Evolutionary conservation across 2,113 vertebrate species (phyloP).

Genomic region (Apteryx mantelli): DNA sequence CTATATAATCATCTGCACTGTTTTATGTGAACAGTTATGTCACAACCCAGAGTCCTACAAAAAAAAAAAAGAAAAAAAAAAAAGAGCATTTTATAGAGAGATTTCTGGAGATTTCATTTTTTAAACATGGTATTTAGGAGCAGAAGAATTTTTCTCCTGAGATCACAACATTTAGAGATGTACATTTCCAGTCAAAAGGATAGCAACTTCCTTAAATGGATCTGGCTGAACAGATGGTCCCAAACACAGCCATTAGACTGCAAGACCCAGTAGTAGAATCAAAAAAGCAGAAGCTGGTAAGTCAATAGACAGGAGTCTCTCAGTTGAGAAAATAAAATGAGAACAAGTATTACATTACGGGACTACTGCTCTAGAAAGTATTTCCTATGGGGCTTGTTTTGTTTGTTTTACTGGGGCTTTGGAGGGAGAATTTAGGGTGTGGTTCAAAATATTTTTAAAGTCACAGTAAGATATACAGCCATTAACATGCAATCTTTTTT

Average conservation of each 20-base stretch:
- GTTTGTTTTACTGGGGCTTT: background rate
- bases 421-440: background rate
- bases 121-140: background rate
- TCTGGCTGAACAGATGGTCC: background rate
- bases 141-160: background rate
- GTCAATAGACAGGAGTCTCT: background rate
- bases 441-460: background rate
- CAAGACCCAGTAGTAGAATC: background rate
- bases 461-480: slow-evolving; percentile 38
- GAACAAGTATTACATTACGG: background rate
- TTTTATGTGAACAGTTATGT: background rate
- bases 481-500: slow-evolving; percentile 45
- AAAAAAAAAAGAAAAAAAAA: background rate
- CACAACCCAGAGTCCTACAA: background rate
- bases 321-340: background rate
- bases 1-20: background rate
- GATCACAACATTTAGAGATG: background rate
- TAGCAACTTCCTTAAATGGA: background rate
- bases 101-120: background rate
- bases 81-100: background rate
- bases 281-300: background rate
- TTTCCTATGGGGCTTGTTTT: background rate
- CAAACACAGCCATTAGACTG: background rate
- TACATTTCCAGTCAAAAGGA: background rate
- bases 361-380: background rate